These are phyloP conservation scores for Pseudopodoces humilis DNA, from an alignment of 2,113 vertebrate genomes.

Conservation along the genomic window DNA sequence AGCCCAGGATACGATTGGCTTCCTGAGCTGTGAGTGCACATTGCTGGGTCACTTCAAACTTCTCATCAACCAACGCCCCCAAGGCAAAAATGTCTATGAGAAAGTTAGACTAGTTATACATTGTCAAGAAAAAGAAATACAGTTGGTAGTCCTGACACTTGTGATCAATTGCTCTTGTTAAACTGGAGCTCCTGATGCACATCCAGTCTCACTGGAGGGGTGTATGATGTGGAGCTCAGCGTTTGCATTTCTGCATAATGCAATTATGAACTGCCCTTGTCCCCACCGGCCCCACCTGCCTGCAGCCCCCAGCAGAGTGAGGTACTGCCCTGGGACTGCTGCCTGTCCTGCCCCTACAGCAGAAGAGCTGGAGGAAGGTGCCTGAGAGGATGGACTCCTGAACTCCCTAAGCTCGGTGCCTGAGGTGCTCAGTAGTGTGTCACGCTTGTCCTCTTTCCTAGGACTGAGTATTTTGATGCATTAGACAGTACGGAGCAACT, in stretches of 20 bases:
- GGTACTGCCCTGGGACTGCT: background rate
- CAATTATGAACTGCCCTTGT: background rate
- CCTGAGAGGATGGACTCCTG: accelerated
- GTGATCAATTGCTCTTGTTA: background rate
- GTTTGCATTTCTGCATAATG: background rate
- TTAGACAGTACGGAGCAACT: background rate
- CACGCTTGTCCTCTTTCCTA: background rate
- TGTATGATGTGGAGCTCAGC: background rate
- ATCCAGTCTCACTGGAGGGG: background rate
- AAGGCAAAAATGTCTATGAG: background rate
- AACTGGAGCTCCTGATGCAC: background rate
- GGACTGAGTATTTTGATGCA: background rate
- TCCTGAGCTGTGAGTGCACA: accelerated
- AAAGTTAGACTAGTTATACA: background rate
- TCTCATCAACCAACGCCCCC: background rate
- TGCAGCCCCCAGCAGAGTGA: background rate
- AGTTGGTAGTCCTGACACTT: background rate
- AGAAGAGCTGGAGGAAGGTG: background rate
- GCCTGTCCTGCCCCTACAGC: background rate
- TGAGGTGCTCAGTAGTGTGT: accelerated
- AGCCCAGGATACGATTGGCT: background rate
- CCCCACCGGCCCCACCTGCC: background rate
- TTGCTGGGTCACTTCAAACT: background rate
- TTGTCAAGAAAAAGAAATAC: background rate
- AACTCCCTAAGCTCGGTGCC: accelerated